These are phyloP conservation scores for Micoletzkya japonica DNA, from an alignment of 2,888 invertebrate genomes.

Conservation along the genomic window DNA sequence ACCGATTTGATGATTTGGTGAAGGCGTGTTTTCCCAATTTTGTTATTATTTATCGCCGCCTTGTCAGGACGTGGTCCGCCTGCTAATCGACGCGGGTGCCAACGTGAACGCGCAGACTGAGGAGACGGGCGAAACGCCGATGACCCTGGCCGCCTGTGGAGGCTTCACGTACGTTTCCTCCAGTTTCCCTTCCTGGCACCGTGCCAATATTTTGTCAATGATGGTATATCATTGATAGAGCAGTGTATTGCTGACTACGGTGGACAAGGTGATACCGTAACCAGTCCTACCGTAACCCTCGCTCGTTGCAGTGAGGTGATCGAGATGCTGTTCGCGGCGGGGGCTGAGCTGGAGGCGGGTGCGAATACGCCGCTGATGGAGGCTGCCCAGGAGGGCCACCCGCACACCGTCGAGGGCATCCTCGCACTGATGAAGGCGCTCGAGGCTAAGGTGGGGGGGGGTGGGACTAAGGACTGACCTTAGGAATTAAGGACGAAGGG, in stretches of 20 bases:
- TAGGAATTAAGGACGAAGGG: no score
- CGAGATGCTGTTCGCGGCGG: constrained; percentile 89
- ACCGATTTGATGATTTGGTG: background rate
- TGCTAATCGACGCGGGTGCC: constrained; percentile 77
- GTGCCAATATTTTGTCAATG: no score
- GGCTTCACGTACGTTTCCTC: constrained; percentile 70
- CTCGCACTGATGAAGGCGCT: constrained; percentile 53
- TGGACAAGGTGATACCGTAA: no score
- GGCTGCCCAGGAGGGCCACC: constrained; percentile 94
- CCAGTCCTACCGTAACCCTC: no score
- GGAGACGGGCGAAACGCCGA: constrained; percentile 94
- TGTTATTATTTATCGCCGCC: background rate
- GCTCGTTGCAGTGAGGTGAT: constrained; percentile 75
- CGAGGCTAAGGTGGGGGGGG: background rate
- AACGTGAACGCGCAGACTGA: constrained; percentile 97
- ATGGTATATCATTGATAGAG: no score
- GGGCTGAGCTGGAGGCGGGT: constrained; percentile 90
- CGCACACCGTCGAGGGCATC: constrained; percentile 78
- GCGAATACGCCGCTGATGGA: constrained; percentile 97
- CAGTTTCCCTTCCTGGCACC: background rate
- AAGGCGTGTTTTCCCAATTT: background rate
- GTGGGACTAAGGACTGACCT: no score
- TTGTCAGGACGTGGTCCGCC: constrained; percentile 84
- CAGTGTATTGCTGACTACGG: no score
- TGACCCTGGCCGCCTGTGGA: constrained; percentile 90